A percentile compares a stretch with the other conserved stretches of the same genome.
phyloP scores from a whole-genome alignment of 2,888 invertebrate species.

The Epinotia demarniana region DNA sequence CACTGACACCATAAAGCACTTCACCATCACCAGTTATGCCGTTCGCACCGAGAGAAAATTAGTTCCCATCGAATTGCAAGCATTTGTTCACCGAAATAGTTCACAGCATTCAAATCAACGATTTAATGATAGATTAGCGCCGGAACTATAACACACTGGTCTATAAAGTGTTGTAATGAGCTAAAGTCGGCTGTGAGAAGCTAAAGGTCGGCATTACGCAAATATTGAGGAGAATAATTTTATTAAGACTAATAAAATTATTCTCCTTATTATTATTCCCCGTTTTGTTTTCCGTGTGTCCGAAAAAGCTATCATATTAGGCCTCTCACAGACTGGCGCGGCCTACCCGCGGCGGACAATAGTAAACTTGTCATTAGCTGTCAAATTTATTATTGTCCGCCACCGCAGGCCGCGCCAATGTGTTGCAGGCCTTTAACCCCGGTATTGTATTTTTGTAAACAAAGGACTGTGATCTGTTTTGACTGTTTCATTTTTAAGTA shows the following conservation, averaged over 20 bases:
- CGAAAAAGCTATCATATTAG: background rate
- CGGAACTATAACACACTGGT: constrained; percentile 22
- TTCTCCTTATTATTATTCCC: too few relatives aligned
- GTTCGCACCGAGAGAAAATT: constrained; percentile 39
- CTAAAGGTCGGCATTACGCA: constrained; percentile 14
- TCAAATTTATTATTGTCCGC: too few relatives aligned
- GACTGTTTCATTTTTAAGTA: too few relatives aligned
- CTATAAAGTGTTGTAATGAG: constrained; percentile 22
- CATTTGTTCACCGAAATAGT: constrained; percentile 38
- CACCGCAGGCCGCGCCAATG: too few relatives aligned
- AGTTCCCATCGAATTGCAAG: constrained; percentile 44
- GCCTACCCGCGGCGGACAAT: too few relatives aligned
- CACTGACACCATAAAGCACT: constrained; percentile 49
- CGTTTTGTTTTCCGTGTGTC: background rate
- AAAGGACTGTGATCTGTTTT: background rate
- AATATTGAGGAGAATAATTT: background rate
- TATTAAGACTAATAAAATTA: too few relatives aligned
- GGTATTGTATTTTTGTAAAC: background rate
- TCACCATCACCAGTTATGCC: constrained; percentile 46
- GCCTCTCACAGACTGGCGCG: too few relatives aligned
- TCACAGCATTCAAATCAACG: constrained; percentile 41
- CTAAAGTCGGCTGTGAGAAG: constrained; percentile 18
- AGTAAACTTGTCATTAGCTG: too few relatives aligned
- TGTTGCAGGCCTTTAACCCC: too few relatives aligned
- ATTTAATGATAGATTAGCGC: constrained; percentile 35